phyloP scores from a whole-genome alignment of 2,113 vertebrate species.

The Tiliqua scincoides region DNA sequence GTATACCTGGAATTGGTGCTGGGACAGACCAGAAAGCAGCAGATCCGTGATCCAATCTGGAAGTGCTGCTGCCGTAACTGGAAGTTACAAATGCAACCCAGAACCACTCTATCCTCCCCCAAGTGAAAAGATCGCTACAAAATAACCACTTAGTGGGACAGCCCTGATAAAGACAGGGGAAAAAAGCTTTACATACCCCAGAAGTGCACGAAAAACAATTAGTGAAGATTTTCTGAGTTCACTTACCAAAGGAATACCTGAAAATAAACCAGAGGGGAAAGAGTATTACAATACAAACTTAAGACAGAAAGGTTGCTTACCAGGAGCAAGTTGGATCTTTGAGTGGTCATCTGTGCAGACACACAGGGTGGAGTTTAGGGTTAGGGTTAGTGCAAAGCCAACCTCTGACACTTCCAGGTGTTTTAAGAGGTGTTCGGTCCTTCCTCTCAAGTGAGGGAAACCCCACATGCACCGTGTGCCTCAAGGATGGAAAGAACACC shows the following conservation, averaged over 20 bases:
- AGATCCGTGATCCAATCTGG: neutral
- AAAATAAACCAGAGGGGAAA: constrained; percentile 66
- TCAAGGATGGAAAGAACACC: no score
- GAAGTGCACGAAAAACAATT: constrained; percentile 26
- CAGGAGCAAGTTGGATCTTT: no score
- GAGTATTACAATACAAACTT: constrained; percentile 7
- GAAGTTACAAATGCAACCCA: neutral
- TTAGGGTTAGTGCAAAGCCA: no score
- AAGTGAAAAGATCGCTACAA: neutral
- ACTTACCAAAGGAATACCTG: constrained; percentile 89
- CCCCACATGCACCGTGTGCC: no score
- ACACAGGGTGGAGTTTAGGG: no score
- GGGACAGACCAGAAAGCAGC: neutral
- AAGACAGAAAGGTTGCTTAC: no score
- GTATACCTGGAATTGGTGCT: neutral
- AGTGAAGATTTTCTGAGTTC: constrained; percentile 46
- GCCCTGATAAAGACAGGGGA: neutral
- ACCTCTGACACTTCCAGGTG: no score
- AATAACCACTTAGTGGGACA: neutral
- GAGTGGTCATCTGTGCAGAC: no score
- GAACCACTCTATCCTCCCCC: neutral
- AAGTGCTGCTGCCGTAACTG: neutral
- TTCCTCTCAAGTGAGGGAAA: no score
- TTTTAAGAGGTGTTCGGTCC: no score
- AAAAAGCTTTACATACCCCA: constrained; percentile 70